Evolutionary conservation across 2,888 invertebrate genomes (phyloP), one percentile per base, ranked within the genome.

Genomic region (Encarsia formosa): DNA sequence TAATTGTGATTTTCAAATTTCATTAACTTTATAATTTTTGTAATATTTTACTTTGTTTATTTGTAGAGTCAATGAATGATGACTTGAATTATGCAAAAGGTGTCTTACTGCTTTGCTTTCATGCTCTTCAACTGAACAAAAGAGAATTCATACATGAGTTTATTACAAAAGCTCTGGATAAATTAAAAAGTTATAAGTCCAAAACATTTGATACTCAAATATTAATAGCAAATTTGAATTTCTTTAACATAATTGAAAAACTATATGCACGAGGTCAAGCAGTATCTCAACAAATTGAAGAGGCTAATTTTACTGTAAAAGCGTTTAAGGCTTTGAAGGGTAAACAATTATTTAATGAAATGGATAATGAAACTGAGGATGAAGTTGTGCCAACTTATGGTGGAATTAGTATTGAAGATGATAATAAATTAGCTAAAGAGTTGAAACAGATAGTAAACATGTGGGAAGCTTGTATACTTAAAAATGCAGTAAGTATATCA

Each of bases 351-450:
- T n/a, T n/a, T n/a, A 22, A 34, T 8, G 45, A 59, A 16, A 40
- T 50, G 16, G 48, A 52, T 15, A 48, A 40, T 16, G 57, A 56
- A 19, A 43, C 41, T 34, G 54, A 54, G 20, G 57, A 62, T 41
- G 60, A 63, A 20, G 55, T 71, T 29, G 62, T 69, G n/a, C 69
- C 73, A 16, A 61, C 68, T 32, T 72, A 68, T 53, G 63, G 57
- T 4, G 64, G 63, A 39, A 68, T 73, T 40, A 68, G 65, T 45
- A 59, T 71, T 13, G 61, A 58, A n/a, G 62, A 65, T 31, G 67
- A 71, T 42, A 51, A 52, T 2, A 59, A 55, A 15, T 52, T 68
- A 13, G 58, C 60, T 47, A 38, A 38, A 13, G 53, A 56, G 42
- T 52, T 72, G 19, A 47, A 60, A 20, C 41, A 46, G 8, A 52